Evolutionary conservation across 2,888 invertebrate genomes (phyloP), one percentile per base, ranked within the genome.

Genomic region (Macaria liturata): DNA sequence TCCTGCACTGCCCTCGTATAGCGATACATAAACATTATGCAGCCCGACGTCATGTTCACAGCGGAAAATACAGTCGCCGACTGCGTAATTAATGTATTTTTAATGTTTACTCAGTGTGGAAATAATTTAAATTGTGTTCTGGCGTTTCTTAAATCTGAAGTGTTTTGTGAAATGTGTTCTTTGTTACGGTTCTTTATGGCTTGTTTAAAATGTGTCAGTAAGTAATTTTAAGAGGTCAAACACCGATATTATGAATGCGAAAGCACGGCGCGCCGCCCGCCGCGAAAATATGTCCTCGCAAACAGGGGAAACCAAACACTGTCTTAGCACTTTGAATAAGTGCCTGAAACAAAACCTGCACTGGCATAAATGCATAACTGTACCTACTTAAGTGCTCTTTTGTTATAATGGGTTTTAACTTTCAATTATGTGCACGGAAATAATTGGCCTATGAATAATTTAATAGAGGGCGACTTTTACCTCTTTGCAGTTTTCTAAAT

Each of bases 1-100:
- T 89, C 76, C 83, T 83, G 80, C 76, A 80, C 66, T 81, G 80
- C 82, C 83, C 78, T 79, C 57, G 54, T 64, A 64, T 65, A 62
- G 80, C 74, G 76, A 87, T 87, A 83, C 85, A 89, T 88, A 86
- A 86, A 89, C 86, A 88, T 87, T 83, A 84, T 82, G 80, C 83
- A 78, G 75, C 75, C 71, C 74, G 73, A 78, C 75, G 78, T 83
- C 86, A 84, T 90, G 90, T 89, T 89, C 81, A 90, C 89, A 88
- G 84, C 86, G 88, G 88, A 86, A 84, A 86, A 88, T 81, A 80
- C 78, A 80, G 71, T 80, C 83, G 80, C 82, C 72, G 64, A 64
- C 72, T 83, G 86, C 83, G 80, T 86, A 75, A 76, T 81, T 86
- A 86, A 72, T 72, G 71, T 67, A 67, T 46, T 75, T 81, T 80